A percentile compares a stretch with the other conserved stretches of the same genome.
Evolutionary conservation across 2,888 invertebrate genomes (phyloP).

Genomic region (Nemapogon koenigi): DNA sequence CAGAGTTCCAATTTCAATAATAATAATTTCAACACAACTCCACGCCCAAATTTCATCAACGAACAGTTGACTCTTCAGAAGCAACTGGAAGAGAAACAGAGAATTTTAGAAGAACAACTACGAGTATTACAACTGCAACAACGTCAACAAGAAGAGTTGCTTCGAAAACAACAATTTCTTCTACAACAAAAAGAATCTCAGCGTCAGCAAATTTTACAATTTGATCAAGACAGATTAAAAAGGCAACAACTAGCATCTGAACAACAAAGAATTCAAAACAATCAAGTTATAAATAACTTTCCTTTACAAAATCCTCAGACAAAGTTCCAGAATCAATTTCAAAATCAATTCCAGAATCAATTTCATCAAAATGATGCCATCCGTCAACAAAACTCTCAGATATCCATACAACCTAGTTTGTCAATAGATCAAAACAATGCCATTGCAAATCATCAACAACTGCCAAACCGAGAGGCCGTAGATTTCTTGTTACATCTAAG

Average conservation of each 20-base stretch:
- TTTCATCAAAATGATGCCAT: slow-evolving; percentile 27
- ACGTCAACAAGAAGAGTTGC: slow-evolving; percentile 71
- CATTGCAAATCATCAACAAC: slow-evolving; percentile 58
- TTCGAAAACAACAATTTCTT: slow-evolving; percentile 69
- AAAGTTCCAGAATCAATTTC: slow-evolving; percentile 31
- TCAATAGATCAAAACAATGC: slow-evolving; percentile 29
- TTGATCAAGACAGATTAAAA: slow-evolving; percentile 31
- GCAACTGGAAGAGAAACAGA: slow-evolving; percentile 71
- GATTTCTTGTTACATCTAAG: slow-evolving; percentile 58
- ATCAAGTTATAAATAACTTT: slow-evolving; percentile 36
- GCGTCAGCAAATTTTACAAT: slow-evolving; percentile 31
- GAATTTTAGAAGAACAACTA: slow-evolving; percentile 73
- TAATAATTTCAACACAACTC: no score
- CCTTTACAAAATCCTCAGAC: slow-evolving; percentile 25
- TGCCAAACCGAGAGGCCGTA: slow-evolving; percentile 63
- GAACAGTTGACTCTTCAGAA: slow-evolving; percentile 47
- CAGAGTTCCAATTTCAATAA: slow-evolving; percentile 20
- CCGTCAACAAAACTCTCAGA: slow-evolving; percentile 33
- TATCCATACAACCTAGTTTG: slow-evolving; percentile 61
- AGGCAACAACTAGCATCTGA: slow-evolving; percentile 33
- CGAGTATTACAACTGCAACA: slow-evolving; percentile 70
- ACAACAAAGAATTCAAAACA: slow-evolving; percentile 36
- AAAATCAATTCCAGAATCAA: slow-evolving; percentile 14
- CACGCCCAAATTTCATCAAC: slow-evolving; percentile 33
- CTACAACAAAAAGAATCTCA: slow-evolving; percentile 54